Evolutionary conservation across 2,113 vertebrate species (phyloP).

Genomic region (Ailurus styani): DNA sequence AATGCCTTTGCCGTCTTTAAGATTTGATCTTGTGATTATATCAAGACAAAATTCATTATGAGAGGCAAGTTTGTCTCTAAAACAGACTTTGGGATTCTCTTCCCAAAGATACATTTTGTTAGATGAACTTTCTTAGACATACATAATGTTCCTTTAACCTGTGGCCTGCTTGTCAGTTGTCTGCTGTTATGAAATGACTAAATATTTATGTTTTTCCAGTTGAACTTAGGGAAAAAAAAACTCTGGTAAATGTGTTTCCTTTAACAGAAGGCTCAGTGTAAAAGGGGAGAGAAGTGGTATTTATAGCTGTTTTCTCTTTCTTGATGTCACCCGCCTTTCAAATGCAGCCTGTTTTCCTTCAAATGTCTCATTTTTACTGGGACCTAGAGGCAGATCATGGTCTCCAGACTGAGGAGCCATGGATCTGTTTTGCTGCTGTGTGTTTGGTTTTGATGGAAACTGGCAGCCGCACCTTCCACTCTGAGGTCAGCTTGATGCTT

Average conservation of each 20-base stretch:
- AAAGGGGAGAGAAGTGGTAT: conserved; percentile 35
- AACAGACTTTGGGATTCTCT: neutral
- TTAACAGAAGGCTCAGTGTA: conserved; percentile 48
- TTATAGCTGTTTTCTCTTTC: conserved; percentile 46
- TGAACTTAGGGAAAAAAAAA: neutral
- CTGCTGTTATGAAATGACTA: conserved; percentile 28
- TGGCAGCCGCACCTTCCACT: neutral
- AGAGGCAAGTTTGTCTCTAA: neutral
- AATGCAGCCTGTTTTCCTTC: conserved; percentile 52
- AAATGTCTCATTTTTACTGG: conserved; percentile 57
- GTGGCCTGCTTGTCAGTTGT: conserved; percentile 35
- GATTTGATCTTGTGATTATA: neutral
- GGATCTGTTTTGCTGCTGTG: fast-evolving
- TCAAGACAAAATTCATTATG: neutral
- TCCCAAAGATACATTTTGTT: conserved; percentile 22
- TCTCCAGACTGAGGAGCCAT: neutral
- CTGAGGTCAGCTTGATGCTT: neutral
- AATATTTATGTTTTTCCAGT: conserved; percentile 53
- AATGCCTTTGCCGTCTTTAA: neutral
- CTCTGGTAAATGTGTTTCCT: neutral
- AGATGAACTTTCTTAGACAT: conserved; percentile 47
- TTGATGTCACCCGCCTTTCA: conserved; percentile 71
- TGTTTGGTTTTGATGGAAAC: neutral
- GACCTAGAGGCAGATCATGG: neutral
- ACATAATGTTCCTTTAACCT: neutral